Percentiles rank a stretch among this genome's conserved stretches.
Conservation (phyloP, 1,140 invertebrate genomes). For the Reticulitermes speratus region DNA sequence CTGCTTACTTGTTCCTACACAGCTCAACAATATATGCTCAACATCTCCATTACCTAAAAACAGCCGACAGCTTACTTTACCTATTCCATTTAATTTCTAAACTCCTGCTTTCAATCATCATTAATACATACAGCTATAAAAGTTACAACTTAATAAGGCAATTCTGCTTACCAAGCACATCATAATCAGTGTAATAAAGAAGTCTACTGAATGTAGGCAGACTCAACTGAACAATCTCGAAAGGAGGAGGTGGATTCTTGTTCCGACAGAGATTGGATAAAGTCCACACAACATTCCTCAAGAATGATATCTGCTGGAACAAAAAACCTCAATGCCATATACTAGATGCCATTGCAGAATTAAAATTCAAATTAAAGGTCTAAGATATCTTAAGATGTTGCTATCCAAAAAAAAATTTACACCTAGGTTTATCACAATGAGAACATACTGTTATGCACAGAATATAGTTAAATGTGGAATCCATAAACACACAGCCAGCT, state of each 20-base stretch:
- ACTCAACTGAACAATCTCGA: conserved; percentile 73
- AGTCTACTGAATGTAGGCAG: conserved; percentile 79
- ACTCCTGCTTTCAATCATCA: too few species aligned
- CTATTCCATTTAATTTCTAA: too few species aligned
- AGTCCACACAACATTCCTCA: conserved; percentile 81
- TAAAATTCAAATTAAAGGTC: not conserved
- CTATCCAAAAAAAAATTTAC: too few species aligned
- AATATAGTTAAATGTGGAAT: too few species aligned
- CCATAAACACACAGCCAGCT: too few species aligned
- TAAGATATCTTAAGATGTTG: not conserved
- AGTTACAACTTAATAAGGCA: not conserved
- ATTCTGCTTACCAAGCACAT: conserved; percentile 57
- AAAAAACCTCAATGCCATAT: not conserved
- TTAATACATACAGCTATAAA: too few species aligned
- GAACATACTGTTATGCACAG: too few species aligned
- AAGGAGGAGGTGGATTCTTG: conserved; percentile 83
- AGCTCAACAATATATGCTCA: too few species aligned
- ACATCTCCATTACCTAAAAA: too few species aligned
- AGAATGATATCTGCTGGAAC: conserved; percentile 28
- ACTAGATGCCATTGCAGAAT: too few species aligned
- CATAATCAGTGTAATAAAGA: conserved; percentile 70
- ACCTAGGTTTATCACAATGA: too few species aligned
- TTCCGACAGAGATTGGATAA: conserved; percentile 90
- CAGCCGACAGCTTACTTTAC: too few species aligned
- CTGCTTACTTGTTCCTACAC: conserved; percentile 37